Evolutionary conservation across 2,888 invertebrate species (phyloP), one percentile per base, ranked within the genome.

Genomic region (Toxonevra muliebris): DNA sequence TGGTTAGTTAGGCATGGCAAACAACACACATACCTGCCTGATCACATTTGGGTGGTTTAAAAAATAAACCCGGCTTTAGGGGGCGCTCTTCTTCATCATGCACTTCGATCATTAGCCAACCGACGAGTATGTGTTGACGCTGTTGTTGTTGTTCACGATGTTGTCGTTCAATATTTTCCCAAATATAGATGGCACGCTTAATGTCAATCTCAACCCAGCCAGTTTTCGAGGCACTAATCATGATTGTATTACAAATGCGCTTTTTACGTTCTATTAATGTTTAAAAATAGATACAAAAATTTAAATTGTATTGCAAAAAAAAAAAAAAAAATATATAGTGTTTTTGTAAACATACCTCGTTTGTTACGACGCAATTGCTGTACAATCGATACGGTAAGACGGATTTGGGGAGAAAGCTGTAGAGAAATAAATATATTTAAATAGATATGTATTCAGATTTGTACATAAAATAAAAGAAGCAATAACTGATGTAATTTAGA

Each of bases 21-120:
- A 85, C 85, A 79, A 81, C 82, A 84, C 84, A 83, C 84, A 79
- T 83, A 84, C 85, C 82, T 84, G 84, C 84, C 84, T 84, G 82
- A 71, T 83, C 83, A 71, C 84, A 84, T 75, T 81, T 82, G 69
- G 84, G 84, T 71, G 85, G 84, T 71, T 79, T 79, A 65, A 84
- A 84, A 75, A 78, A 84, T 15, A 78, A 76, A 15, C 84, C 84
- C 45, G 84, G 82, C 73, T 82, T 78, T 50, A 84, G 69, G 19
- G 80, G 85, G 64, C 80, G 81, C 69, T 84, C 84, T 71, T 84
- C 84, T 62, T 84, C 84, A 50, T 84, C 84, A 65, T 85, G 84
- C 30, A 84, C 83, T 74, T 85, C 85, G 64, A 84, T 82, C 78
- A 83, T 76, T 19, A 84, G 72, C 73, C 78, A 76, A 4, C 84